These are phyloP conservation scores for Antrozous pallidus DNA, from an alignment of 2,797 vertebrate species.

Conservation along the genomic window DNA sequence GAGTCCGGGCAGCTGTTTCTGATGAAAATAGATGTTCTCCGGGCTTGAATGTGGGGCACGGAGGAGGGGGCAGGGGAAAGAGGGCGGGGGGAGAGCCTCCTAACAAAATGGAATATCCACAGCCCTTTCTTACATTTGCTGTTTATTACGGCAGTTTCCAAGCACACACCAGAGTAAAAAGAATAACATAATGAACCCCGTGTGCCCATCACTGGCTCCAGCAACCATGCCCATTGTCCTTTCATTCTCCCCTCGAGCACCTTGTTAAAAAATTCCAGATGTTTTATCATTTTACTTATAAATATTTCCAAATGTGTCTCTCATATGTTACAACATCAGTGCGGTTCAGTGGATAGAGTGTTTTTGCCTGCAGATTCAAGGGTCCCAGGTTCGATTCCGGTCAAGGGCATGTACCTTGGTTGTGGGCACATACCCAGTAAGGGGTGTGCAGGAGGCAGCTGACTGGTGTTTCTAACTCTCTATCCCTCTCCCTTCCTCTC, in stretches of 20 bases:
- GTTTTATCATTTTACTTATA: background rate
- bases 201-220: background rate
- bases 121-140: background rate
- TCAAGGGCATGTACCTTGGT: too few relatives aligned
- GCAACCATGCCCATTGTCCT: background rate
- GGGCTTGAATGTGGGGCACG: slow-evolving; percentile 48
- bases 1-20: background rate
- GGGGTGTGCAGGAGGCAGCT: too few relatives aligned
- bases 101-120: background rate
- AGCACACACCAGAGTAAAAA: background rate
- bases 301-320: slow-evolving; percentile 44
- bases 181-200: accelerated
- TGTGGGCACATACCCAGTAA: too few relatives aligned
- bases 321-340: slow-evolving; percentile 37
- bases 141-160: background rate
- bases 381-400: too few relatives aligned
- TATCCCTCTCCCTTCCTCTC: too few relatives aligned
- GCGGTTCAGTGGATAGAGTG: too few relatives aligned
- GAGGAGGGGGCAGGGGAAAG: background rate
- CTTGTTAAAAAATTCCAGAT: background rate
- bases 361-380: too few relatives aligned
- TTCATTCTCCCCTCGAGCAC: background rate
- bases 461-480: too few relatives aligned
- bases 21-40: slow-evolving; percentile 62
- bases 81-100: background rate